Conservation (phyloP, 2,888 invertebrate genomes). For the Spodoptera littoralis region DNA sequence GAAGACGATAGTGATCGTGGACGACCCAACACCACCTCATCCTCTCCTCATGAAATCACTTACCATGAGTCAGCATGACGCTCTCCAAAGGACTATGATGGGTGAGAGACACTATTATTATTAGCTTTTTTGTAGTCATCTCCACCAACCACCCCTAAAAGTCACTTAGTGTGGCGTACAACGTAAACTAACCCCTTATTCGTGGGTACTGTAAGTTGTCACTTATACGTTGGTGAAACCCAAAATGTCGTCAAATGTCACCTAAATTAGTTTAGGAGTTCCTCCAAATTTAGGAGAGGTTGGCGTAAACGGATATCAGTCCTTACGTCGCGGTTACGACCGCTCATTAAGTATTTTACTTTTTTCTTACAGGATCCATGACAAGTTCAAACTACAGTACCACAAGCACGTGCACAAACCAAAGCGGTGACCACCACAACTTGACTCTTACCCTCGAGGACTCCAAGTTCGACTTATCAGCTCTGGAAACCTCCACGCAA, state of each 20-base stretch:
- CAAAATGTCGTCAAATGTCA: too few relatives aligned
- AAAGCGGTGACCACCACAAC: conserved; percentile 83
- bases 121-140: too few relatives aligned
- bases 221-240: too few relatives aligned
- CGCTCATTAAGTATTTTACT: neutral
- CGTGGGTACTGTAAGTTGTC: too few relatives aligned
- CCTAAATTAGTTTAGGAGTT: too few relatives aligned
- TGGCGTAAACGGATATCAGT: too few relatives aligned
- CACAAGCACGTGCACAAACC: conserved; percentile 85
- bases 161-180: too few relatives aligned
- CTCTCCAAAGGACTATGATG: conserved; percentile 83
- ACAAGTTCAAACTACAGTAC: conserved; percentile 87
- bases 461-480: conserved; percentile 93
- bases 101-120: conserved; percentile 61
- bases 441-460: conserved; percentile 91
- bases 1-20: conserved; percentile 81
- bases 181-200: too few relatives aligned
- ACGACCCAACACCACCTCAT: conserved; percentile 82
- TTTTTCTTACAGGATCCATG: conserved; percentile 79
- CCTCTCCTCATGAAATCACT: conserved; percentile 86
- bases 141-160: too few relatives aligned
- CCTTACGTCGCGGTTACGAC: too few relatives aligned
- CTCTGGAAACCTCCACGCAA: conserved; percentile 91
- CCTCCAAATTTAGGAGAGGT: too few relatives aligned
- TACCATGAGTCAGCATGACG: conserved; percentile 82